Conservation (phyloP, 2,888 invertebrate genomes). For the Trachelus troglodyta region DNA sequence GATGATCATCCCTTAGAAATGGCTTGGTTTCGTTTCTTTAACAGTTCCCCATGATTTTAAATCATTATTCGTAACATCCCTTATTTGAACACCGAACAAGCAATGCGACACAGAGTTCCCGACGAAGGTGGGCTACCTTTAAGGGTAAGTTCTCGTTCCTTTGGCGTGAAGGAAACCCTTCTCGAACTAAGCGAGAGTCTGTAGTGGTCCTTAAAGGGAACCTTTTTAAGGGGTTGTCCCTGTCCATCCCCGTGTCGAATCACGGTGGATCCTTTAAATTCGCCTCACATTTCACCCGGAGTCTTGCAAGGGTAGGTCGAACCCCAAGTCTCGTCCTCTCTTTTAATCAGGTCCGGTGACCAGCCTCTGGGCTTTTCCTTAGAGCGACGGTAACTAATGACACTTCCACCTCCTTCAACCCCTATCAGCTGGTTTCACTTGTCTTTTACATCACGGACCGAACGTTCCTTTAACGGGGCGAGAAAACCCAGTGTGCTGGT, state of each 20-base stretch:
- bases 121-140: neutral
- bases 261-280: conserved; percentile 62
- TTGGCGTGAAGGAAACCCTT: conserved; percentile 43
- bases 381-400: conserved; percentile 58
- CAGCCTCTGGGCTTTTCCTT: conserved; percentile 45
- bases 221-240: conserved; percentile 55
- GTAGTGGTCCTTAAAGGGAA: conserved; percentile 47
- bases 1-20: neutral
- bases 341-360: conserved; percentile 62
- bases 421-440: neutral
- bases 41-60: neutral
- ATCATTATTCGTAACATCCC: neutral
- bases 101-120: neutral
- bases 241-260: conserved; percentile 55
- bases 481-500: neutral
- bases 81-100: neutral
- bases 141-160: neutral
- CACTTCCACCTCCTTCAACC: conserved; percentile 30
- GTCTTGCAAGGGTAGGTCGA: conserved; percentile 44
- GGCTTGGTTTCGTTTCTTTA: neutral
- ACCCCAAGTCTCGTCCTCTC: conserved; percentile 39
- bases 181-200: conserved; percentile 28
- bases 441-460: conserved; percentile 1
- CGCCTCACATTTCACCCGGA: conserved; percentile 61
- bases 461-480: conserved; percentile 24